Base-by-base conservation (phyloP, 2,888 invertebrate species). In the Aphrophora alni region DNA sequence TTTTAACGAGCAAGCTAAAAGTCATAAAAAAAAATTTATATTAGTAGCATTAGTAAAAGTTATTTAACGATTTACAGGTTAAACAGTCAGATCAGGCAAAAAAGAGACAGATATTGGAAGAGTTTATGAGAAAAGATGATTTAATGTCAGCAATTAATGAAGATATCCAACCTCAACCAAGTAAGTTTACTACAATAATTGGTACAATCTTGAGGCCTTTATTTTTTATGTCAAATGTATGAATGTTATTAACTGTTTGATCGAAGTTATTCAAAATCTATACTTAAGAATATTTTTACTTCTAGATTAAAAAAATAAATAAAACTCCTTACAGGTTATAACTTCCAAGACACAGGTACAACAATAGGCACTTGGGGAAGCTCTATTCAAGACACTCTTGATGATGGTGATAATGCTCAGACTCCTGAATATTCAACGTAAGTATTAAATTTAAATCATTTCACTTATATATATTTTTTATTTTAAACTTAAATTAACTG, bases 341-440 rank as follows among this genome's bases (percentile, higher is more conserved):
- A 78, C 33, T 81, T 75, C 68, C 81, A 81, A 59, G 81, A 81
- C 24, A 78, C 78, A 24, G 51, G 77, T 12, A 71, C 78, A 27
- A 78, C 80, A 25, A 75, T 70, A 14, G 78, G 78, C 27, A 75
- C 81, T 14, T 81, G 81, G 81, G 78, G 75, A n/a, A 72, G 78
- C 7, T 81, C 81, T 38, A 80, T 73, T 26, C 80, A 77, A 12
- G 77, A 74, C 38, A 77, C 80, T 14, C 14, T 80, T 69, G 80
- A 80, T 14, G 80, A 80, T 14, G 69, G 26, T 0, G 72, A 77
- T 51, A 80, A 80, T 68, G 27, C 44, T 4, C 75, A 27, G 1
- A 44, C 75, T 14, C 81, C 78, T n/a, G 81, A 81, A 4, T 81
- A 71, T 38, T 71, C 81, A 5, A 75, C 78, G 81, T 81, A 75